These are phyloP conservation scores for Bilobella aurantiaca DNA, from an alignment of 1,140 invertebrate species.

Conservation along the genomic window DNA sequence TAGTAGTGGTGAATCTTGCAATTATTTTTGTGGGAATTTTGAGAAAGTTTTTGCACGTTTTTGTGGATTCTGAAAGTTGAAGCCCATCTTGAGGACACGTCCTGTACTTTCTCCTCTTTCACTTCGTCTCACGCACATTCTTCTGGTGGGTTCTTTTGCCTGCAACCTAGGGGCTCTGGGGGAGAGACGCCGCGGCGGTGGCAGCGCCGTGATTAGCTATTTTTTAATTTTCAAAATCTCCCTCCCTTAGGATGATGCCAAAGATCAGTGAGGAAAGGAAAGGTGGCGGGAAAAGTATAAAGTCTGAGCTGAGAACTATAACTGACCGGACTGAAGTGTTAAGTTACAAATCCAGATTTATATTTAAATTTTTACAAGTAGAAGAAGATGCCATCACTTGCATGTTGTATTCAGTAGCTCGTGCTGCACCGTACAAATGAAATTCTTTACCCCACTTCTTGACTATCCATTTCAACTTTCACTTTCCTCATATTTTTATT, in stretches of 20 bases:
- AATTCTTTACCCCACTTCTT: no score
- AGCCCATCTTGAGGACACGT: neutral
- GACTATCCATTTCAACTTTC: no score
- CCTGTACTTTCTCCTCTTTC: neutral
- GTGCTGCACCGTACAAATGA: no score
- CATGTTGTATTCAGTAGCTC: no score
- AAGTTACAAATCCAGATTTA: constrained; percentile 17
- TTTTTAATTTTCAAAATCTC: neutral
- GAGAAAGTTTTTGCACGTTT: neutral
- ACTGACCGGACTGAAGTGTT: constrained; percentile 33
- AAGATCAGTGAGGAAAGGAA: constrained; percentile 34
- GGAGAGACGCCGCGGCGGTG: neutral
- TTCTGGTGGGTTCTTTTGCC: constrained; percentile 2
- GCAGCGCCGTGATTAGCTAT: neutral
- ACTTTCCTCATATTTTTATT: no score
- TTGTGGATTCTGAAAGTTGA: neutral
- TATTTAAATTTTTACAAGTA: no score
- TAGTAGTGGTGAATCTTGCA: neutral
- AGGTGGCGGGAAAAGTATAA: constrained; percentile 30
- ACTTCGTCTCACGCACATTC: neutral
- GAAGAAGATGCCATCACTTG: no score
- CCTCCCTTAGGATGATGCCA: constrained; percentile 24
- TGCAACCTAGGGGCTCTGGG: neutral
- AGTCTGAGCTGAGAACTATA: constrained; percentile 17
- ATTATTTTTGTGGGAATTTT: neutral